A percentile compares a stretch with the other conserved stretches of the same genome.
Evolutionary conservation across 2,113 vertebrate genomes (phyloP).

Genomic region (Malurus elegans): DNA sequence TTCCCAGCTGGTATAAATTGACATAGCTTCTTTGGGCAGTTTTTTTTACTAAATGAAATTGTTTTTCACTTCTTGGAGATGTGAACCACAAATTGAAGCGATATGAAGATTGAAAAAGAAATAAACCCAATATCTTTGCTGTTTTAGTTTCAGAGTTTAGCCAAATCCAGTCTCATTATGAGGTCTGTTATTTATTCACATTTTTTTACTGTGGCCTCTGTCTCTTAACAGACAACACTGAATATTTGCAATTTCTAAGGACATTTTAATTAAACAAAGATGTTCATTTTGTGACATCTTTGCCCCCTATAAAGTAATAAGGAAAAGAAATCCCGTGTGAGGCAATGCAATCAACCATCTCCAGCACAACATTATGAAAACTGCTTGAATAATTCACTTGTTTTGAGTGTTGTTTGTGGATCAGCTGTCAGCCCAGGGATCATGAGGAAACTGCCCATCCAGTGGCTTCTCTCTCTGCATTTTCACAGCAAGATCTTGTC

Average conservation of each 20-base stretch:
- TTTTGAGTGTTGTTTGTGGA: neutral
- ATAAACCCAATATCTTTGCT: neutral
- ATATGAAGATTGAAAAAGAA: slow-evolving; percentile 32
- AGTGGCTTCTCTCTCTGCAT: neutral
- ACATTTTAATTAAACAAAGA: neutral
- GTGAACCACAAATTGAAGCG: slow-evolving; percentile 1
- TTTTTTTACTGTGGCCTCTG: slow-evolving; percentile 14
- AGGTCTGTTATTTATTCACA: slow-evolving; percentile 31
- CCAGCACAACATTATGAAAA: slow-evolving; percentile 20
- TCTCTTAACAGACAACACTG: neutral
- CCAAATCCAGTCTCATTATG: slow-evolving; percentile 23
- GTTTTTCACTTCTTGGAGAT: neutral
- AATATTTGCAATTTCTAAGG: slow-evolving; percentile 28
- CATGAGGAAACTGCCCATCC: neutral
- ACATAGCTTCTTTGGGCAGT: neutral
- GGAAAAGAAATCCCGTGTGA: slow-evolving; percentile 18
- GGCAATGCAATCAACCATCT: slow-evolving; percentile 3
- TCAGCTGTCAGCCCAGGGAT: neutral
- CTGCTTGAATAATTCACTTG: slow-evolving; percentile 59
- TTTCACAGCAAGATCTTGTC: neutral
- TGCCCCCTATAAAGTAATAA: neutral
- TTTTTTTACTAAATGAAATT: slow-evolving; percentile 22
- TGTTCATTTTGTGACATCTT: neutral
- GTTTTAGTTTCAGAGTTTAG: slow-evolving; percentile 27
- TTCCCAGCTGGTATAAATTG: neutral